Conservation (phyloP, 2,113 vertebrate species). For the Lophura nycthemera region DNA sequence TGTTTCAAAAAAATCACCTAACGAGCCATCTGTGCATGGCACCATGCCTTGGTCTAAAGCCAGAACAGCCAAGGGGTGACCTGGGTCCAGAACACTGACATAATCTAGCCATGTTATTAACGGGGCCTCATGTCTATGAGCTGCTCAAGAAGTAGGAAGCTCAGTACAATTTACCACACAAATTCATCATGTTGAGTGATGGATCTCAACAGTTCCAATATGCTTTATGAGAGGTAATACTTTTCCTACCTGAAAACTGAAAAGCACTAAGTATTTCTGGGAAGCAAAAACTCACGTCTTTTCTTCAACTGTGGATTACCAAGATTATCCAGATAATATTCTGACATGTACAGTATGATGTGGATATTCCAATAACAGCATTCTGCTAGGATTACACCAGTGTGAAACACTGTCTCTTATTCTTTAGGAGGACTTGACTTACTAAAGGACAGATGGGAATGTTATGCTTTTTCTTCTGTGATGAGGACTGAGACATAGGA, state of each 20-base stretch:
- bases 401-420: neutral
- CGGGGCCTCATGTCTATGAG: neutral
- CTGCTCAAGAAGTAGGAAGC: neutral
- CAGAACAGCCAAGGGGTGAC: slow-evolving; percentile 13
- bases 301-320: neutral
- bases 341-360: neutral
- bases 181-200: neutral
- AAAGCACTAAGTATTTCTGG: neutral
- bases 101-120: neutral
- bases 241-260: neutral
- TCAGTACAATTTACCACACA: neutral
- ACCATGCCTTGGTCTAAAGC: neutral
- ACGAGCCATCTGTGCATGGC: slow-evolving; percentile 18
- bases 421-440: neutral
- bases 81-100: neutral
- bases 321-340: neutral
- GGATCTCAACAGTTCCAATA: neutral
- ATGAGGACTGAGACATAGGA: neutral
- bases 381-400: neutral
- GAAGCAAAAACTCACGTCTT: neutral
- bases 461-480: neutral
- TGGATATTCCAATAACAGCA: neutral
- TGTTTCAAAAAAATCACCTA: slow-evolving; percentile 9
- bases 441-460: neutral
- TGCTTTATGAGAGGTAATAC: neutral